A percentile compares a stretch with the other conserved stretches of the same genome.
Evolutionary conservation across 1,140 invertebrate species (phyloP).

Genomic region (Maniola jurtina): DNA sequence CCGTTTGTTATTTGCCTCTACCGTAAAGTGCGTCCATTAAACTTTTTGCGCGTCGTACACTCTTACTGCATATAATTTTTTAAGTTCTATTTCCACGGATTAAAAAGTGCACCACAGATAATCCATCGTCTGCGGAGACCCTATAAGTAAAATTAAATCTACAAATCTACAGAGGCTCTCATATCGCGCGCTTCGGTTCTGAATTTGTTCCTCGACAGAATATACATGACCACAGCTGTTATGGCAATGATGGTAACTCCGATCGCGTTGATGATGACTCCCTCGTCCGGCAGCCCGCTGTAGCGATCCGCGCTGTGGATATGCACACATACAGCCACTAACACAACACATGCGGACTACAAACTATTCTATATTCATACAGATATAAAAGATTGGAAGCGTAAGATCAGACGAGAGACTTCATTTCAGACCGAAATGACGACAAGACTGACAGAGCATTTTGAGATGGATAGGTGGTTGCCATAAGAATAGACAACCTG

Average conservation of each 20-base stretch:
- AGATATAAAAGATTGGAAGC: background rate
- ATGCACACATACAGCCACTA: slow-evolving; percentile 61
- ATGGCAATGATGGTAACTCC: slow-evolving; percentile 85
- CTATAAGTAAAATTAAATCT: slow-evolving; percentile 29
- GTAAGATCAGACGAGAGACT: background rate
- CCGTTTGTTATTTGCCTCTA: no score
- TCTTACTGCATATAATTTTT: no score
- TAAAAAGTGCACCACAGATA: no score
- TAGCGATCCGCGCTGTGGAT: slow-evolving; percentile 80
- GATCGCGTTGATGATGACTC: slow-evolving; percentile 86
- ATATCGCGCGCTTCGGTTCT: slow-evolving; percentile 57
- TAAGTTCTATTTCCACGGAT: no score
- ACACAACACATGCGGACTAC: slow-evolving; percentile 38
- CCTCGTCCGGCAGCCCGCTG: slow-evolving; percentile 82
- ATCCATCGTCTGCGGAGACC: background rate
- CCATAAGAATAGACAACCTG: no score
- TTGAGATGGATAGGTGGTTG: no score
- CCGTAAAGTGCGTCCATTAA: no score
- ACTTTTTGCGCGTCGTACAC: no score
- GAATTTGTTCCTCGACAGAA: slow-evolving; percentile 71
- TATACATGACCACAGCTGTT: slow-evolving; percentile 82
- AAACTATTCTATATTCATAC: background rate
- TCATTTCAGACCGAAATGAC: no score
- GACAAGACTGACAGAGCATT: no score
- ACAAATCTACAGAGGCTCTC: slow-evolving; percentile 72